A percentile compares a stretch with the other conserved stretches of the same genome.
phyloP scores from a whole-genome alignment of 1,140 invertebrate species.

The Bemisia tabaci region DNA sequence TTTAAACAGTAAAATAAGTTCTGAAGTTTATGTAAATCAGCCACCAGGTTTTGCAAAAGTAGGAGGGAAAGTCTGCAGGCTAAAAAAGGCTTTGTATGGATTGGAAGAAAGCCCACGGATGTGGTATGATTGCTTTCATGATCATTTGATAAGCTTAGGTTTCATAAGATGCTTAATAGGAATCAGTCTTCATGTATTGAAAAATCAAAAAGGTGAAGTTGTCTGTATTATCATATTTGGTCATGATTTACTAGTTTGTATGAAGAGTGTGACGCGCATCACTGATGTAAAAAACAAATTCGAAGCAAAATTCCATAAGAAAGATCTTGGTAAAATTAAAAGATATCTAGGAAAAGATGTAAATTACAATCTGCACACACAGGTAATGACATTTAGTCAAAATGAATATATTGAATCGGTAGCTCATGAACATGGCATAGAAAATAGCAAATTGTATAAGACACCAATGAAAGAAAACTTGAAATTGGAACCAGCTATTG shows the following conservation, averaged over 20 bases:
- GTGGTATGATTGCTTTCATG: conserved; percentile 7
- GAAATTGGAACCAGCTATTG: not conserved
- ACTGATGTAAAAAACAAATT: not conserved
- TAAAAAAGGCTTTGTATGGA: conserved; percentile 8
- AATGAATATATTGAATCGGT: not conserved
- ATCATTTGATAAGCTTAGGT: conserved; percentile 3
- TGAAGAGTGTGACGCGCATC: not conserved
- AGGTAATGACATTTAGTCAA: conserved; percentile 1
- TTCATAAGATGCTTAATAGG: not conserved
- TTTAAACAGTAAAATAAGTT: conserved; percentile 7
- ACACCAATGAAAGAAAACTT: conserved; percentile 6
- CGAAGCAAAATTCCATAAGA: conserved; percentile 4
- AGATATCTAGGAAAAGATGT: conserved; percentile 7
- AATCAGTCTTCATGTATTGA: too few relatives aligned
- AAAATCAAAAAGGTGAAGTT: too few relatives aligned
- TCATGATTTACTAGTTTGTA: conserved; percentile 3
- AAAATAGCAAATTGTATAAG: not conserved
- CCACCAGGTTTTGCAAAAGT: conserved; percentile 5
- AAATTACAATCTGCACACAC: not conserved
- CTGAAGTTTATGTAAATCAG: conserved; percentile 8
- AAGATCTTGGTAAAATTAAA: not conserved
- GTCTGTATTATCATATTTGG: too few relatives aligned
- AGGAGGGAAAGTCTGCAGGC: not conserved
- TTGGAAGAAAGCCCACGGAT: conserved; percentile 1
- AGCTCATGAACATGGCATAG: not conserved